phyloP scores from a whole-genome alignment of 64 coral and sea anemone species.

The Cladopsammia gracilis region DNA sequence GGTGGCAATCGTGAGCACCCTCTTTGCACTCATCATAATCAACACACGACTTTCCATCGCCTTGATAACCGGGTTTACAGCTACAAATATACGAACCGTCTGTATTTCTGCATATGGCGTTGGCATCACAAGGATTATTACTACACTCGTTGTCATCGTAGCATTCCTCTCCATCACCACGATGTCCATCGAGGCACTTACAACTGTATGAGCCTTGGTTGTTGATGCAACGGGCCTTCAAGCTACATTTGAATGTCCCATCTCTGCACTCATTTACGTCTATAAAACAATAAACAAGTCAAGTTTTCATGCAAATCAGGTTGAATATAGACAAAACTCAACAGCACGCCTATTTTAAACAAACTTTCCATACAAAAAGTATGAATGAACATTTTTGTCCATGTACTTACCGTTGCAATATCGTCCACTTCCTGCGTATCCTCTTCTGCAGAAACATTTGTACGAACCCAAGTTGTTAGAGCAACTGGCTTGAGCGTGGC shows the following conservation, averaged over 20 bases:
- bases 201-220: slow-evolving; percentile 41
- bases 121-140: not conserved
- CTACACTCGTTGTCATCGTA: slow-evolving; percentile 47
- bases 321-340: too few species aligned
- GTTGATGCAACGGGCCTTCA: slow-evolving; percentile 27
- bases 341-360: too few species aligned
- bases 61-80: not conserved
- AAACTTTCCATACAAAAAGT: too few species aligned
- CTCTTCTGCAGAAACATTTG: slow-evolving; percentile 20
- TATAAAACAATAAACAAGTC: not conserved
- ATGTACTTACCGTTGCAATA: not conserved
- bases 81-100: not conserved
- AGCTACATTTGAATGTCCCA: slow-evolving; percentile 12
- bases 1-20: not conserved
- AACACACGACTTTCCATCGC: not conserved
- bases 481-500: slow-evolving; percentile 21
- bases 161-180: not conserved
- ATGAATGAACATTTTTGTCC: too few species aligned
- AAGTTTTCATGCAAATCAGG: too few species aligned
- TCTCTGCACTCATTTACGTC: slow-evolving; percentile 40
- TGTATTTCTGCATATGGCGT: slow-evolving; percentile 23
- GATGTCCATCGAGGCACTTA: not conserved
- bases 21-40: slow-evolving; percentile 16
- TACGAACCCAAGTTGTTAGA: slow-evolving; percentile 30
- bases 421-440: slow-evolving; percentile 33